Evolutionary conservation across 2,113 vertebrate genomes (phyloP).

Genomic region (Talpa occidentalis): DNA sequence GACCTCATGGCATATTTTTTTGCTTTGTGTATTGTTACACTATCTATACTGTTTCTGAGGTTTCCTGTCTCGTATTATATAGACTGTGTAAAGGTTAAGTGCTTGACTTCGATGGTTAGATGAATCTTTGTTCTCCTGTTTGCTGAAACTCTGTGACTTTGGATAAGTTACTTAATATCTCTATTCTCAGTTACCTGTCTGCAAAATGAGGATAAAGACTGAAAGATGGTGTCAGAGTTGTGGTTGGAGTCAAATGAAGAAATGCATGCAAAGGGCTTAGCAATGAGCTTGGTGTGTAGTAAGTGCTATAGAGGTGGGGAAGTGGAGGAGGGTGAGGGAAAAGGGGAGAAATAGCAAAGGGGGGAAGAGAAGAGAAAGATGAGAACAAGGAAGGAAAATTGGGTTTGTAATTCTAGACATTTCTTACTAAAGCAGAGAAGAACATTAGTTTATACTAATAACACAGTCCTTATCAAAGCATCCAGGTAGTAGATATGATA

Average conservation of each 20-base stretch:
- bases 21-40: background rate
- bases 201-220: background rate
- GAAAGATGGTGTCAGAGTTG: background rate
- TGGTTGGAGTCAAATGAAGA: background rate
- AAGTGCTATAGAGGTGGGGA: background rate
- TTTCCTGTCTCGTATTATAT: background rate
- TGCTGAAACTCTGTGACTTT: background rate
- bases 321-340: too few relatives aligned
- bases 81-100: background rate
- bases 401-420: background rate
- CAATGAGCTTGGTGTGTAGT: background rate
- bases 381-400: too few relatives aligned
- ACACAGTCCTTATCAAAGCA: background rate
- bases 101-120: background rate
- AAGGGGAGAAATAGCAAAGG: too few relatives aligned
- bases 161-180: background rate
- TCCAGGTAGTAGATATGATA: background rate
- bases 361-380: too few relatives aligned
- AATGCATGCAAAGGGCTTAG: background rate
- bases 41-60: background rate
- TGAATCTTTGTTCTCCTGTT: background rate
- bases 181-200: background rate
- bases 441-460: background rate
- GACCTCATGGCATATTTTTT: background rate
- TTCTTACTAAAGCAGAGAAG: background rate